Evolutionary conservation across 2,797 vertebrate species (phyloP), one percentile per base, ranked within the genome.

Genomic region (Bothrops alternatus): DNA sequence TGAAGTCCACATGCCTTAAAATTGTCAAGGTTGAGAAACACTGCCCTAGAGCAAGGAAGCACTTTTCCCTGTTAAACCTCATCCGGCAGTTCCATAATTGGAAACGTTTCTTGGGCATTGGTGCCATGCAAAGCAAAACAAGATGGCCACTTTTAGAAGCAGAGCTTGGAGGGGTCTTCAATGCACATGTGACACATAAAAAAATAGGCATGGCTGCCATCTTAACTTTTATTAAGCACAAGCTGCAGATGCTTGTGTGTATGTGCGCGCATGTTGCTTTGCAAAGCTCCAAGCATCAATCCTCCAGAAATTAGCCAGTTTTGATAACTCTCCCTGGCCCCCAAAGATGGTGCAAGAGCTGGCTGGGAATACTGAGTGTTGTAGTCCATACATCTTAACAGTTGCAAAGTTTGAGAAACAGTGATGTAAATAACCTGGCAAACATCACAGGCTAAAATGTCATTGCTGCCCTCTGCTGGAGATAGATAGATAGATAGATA

Each of bases 401-500:
- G 6, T 37, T 73, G 32, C 65, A 37, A 73, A 73, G 65, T 73
- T 37, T 73, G 14, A 20, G 32, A 73, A 37, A 73, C n/a, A 6
- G 12, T 7, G n/a, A 37, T 73, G 32, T 37, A 47, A 37, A 20
- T 20, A 37, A 78, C 8, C 10, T 47, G 20, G 3, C 8, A 47
- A 82, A 47, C 73, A 18, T 53, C 0, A 18, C n/a, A 55, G 26
- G 14, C 56, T 73, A 37, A 60, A 63, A 78, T 65, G n/a, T 20
- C 57, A n/a, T 23, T 37, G 47, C 56, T 50, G 63, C 93, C 93
- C 89, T 90, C 93, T 90, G 47, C 57, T 58, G 93, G 32, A 32
- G 32, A 1, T 32, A 32, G 32, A 32, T 32, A 32, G 32, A 32
- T 32, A 32, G 32, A 32, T 32, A 32, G 32, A 32, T 32, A 32